Evolutionary conservation across 2,113 vertebrate genomes (phyloP).

Genomic region (Nestor notabilis): DNA sequence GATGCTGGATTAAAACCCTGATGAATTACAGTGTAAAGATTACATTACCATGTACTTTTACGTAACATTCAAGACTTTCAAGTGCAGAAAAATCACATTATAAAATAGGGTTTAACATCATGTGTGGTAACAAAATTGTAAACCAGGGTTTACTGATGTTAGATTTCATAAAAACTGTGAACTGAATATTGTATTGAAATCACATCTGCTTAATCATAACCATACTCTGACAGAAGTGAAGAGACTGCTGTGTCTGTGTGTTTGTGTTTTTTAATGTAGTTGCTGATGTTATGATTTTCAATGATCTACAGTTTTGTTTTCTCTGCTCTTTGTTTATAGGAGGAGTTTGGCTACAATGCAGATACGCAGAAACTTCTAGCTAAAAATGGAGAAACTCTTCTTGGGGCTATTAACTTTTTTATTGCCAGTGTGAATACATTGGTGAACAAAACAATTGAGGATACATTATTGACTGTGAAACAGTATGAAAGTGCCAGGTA

Average conservation of each 20-base stretch:
- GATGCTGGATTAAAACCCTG: background rate
- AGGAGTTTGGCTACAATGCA: slow-evolving; percentile 98
- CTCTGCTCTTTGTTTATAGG: slow-evolving; percentile 80
- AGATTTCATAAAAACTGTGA: background rate
- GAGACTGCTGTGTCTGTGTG: background rate
- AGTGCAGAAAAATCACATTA: background rate
- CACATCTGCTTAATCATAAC: background rate
- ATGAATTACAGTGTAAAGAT: background rate
- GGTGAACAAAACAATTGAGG: slow-evolving; percentile 98
- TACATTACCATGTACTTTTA: background rate
- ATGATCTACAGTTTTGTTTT: slow-evolving; percentile 42
- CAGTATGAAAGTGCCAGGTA: slow-evolving; percentile 96
- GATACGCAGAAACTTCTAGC: slow-evolving; percentile 96
- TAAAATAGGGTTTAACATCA: background rate
- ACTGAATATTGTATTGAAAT: background rate
- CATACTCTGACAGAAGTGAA: background rate
- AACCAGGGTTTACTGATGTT: background rate
- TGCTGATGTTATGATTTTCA: slow-evolving; percentile 11
- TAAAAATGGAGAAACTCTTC: slow-evolving; percentile 96
- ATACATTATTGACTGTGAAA: slow-evolving; percentile 95
- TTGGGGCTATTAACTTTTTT: slow-evolving; percentile 96
- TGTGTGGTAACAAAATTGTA: background rate
- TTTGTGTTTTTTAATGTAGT: background rate
- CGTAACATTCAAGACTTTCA: background rate
- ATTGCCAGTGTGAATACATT: slow-evolving; percentile 93